phyloP scores from a whole-genome alignment of 2,888 invertebrate genomes.

The Bombylius major region DNA sequence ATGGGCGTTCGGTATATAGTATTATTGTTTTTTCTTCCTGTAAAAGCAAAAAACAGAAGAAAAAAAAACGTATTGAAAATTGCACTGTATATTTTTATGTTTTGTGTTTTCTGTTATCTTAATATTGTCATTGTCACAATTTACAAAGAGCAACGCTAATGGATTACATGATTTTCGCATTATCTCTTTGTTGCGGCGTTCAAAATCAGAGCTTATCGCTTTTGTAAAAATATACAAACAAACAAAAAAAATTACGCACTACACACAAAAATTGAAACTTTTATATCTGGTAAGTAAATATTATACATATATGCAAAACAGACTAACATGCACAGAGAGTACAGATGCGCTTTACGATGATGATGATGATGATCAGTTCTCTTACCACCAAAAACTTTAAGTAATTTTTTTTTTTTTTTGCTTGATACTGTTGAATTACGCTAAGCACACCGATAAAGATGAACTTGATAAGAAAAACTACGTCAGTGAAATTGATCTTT shows the following conservation, averaged over 20 bases:
- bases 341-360: too few relatives aligned
- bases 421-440: background rate
- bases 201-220: constrained; percentile 23
- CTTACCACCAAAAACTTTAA: too few relatives aligned
- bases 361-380: too few relatives aligned
- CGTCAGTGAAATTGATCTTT: too few relatives aligned
- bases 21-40: background rate
- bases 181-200: constrained; percentile 35
- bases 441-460: constrained; percentile 12
- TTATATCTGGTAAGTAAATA: too few relatives aligned
- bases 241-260: constrained; percentile 6
- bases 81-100: too few relatives aligned
- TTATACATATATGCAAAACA: too few relatives aligned
- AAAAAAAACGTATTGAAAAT: too few relatives aligned
- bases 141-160: constrained; percentile 37
- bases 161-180: constrained; percentile 39
- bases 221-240: background rate
- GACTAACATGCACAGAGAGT: too few relatives aligned
- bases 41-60: too few relatives aligned
- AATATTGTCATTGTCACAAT: constrained; percentile 39
- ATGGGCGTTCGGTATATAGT: too few relatives aligned
- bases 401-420: too few relatives aligned
- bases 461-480: constrained; percentile 10
- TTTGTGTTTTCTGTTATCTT: constrained; percentile 27
- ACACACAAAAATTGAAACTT: background rate